Conservation (phyloP, 1,140 invertebrate genomes). For the Coenobita brevimanus region DNA sequence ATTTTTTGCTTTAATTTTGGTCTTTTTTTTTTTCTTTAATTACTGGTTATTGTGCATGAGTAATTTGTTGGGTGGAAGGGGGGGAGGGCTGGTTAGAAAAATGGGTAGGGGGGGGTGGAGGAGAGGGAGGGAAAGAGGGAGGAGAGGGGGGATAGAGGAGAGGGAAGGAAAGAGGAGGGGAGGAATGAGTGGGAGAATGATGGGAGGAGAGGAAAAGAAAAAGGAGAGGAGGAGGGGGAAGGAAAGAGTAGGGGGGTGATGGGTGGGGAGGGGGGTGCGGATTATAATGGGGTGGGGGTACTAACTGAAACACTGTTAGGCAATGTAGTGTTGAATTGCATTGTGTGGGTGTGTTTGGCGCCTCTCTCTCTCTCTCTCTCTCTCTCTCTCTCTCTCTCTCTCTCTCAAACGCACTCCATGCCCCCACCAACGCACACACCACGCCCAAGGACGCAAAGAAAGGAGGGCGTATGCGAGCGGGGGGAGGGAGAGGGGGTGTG, state of each 20-base stretch:
- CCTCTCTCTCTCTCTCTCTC: neutral
- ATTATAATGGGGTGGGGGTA: too few species aligned
- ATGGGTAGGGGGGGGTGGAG: neutral
- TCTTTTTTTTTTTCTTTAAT: too few species aligned
- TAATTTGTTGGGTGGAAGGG: neutral
- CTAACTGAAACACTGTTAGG: too few species aligned
- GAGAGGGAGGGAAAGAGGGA: neutral
- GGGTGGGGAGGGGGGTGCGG: too few species aligned
- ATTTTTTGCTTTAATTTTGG: too few species aligned
- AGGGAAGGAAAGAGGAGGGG: neutral
- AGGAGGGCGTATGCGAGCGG: neutral
- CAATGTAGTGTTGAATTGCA: too few species aligned
- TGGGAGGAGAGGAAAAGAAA: neutral
- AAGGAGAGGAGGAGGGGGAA: neutral
- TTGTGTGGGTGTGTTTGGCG: too few species aligned
- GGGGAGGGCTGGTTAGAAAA: neutral
- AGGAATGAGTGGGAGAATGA: neutral
- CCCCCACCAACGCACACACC: too few species aligned
- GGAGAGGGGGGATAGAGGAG: neutral
- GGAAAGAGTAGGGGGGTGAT: neutral
- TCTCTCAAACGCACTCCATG: too few species aligned
- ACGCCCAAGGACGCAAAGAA: too few species aligned
- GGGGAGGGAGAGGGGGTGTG: neutral
- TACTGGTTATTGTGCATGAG: too few species aligned
- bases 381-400: neutral